Conservation (phyloP, 2,113 vertebrate species). For the Mormoops blainvillei region DNA sequence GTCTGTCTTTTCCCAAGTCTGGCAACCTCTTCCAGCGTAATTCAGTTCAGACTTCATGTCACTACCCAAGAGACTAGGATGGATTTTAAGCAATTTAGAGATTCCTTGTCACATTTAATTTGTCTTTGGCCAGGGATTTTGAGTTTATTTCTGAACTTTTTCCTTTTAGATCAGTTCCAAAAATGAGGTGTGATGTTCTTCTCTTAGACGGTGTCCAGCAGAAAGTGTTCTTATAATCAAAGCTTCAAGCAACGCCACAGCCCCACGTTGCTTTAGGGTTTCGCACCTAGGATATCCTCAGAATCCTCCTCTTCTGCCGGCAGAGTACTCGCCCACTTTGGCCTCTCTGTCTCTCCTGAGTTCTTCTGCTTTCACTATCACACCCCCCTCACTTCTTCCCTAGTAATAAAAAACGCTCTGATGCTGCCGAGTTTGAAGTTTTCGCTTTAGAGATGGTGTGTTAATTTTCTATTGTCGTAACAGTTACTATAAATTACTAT, state of each 20-base stretch:
- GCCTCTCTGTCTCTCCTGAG: background rate
- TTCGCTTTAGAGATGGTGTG: background rate
- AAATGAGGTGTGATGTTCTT: constrained; percentile 69
- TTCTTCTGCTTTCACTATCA: background rate
- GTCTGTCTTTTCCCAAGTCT: constrained; percentile 48
- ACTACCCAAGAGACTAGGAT: constrained; percentile 56
- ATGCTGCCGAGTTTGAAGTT: background rate
- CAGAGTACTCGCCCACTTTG: background rate
- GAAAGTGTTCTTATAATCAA: background rate
- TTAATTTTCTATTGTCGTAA: background rate
- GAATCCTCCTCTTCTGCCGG: background rate
- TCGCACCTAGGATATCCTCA: background rate
- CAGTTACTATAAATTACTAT: background rate
- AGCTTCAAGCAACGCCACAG: background rate
- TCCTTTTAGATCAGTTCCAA: constrained; percentile 72
- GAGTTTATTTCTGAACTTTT: constrained; percentile 58
- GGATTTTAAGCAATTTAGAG: constrained; percentile 74
- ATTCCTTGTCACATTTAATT: constrained; percentile 69
- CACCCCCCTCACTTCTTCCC: background rate
- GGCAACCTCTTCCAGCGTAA: constrained; percentile 46
- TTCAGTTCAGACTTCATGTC: constrained; percentile 65
- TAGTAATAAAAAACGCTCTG: background rate
- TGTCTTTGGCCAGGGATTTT: constrained; percentile 40
- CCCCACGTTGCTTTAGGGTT: background rate
- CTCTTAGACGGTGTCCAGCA: constrained; percentile 59